These are phyloP conservation scores for Chionoecetes opilio DNA, from an alignment of 1,140 invertebrate species.

Conservation along the genomic window DNA sequence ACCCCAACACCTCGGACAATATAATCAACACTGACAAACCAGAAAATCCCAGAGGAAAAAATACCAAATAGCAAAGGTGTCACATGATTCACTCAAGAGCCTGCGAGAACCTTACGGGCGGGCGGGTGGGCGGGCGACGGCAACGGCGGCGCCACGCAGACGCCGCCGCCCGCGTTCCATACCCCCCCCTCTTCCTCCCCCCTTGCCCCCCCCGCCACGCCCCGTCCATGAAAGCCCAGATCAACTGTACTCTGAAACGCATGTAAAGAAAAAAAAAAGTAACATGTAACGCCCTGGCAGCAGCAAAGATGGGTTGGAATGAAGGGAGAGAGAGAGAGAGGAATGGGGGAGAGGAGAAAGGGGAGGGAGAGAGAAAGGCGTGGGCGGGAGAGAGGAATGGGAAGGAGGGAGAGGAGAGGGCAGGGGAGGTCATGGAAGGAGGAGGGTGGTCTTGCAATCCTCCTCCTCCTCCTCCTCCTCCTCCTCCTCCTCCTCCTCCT, in stretches of 20 bases:
- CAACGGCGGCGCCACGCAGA: not conserved
- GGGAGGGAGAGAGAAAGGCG: not conserved
- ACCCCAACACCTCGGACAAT: not conserved
- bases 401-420: not conserved
- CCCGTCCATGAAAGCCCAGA: not conserved
- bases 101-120: not conserved
- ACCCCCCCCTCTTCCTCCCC: not conserved
- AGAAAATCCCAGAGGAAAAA: not conserved
- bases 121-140: too few relatives aligned
- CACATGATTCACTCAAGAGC: not conserved
- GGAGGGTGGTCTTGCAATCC: not conserved
- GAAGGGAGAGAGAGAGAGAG: not conserved
- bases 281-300: not conserved
- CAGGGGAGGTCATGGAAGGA: not conserved
- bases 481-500: not conserved
- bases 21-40: not conserved
- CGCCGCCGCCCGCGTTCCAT: not conserved
- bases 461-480: not conserved
- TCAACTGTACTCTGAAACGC: not conserved
- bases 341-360: not conserved
- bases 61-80: not conserved
- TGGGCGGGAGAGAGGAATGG: not conserved
- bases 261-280: not conserved
- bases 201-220: not conserved
- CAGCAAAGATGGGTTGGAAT: not conserved